phyloP scores from a whole-genome alignment of 2,888 invertebrate genomes.

The Lasioglossum figueresi region DNA sequence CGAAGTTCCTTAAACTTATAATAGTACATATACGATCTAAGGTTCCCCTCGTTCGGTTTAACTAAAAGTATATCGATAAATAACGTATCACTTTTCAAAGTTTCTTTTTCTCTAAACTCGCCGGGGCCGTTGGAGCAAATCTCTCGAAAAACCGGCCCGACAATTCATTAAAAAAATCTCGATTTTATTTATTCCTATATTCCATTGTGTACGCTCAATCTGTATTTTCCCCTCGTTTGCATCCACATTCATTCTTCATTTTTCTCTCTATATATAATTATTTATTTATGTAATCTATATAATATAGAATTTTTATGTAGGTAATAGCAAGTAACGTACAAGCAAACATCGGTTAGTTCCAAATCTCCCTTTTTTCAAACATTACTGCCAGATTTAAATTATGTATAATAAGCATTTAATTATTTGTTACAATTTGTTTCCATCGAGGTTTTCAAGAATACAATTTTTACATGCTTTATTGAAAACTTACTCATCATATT shows the following conservation, averaged over 20 bases:
- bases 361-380: background rate
- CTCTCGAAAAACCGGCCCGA: constrained; percentile 51
- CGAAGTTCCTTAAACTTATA: constrained; percentile 66
- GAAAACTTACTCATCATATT: background rate
- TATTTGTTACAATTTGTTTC: background rate
- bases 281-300: constrained; percentile 34
- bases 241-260: constrained; percentile 28
- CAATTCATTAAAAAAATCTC: constrained; percentile 60
- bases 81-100: constrained; percentile 61
- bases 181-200: constrained; percentile 49
- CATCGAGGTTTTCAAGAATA: background rate
- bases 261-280: constrained; percentile 24
- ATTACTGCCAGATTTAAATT: background rate
- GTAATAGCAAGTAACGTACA: constrained; percentile 63
- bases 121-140: constrained; percentile 35
- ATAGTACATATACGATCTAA: constrained; percentile 60
- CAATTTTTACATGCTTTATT: background rate
- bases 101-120: constrained; percentile 45
- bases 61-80: constrained; percentile 55
- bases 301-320: constrained; percentile 58
- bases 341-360: background rate
- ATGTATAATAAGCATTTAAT: background rate
- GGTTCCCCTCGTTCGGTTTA: constrained; percentile 41
- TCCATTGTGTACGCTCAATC: constrained; percentile 30
- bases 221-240: constrained; percentile 22